Evolutionary conservation across 2,888 invertebrate genomes (phyloP).

Genomic region (Operophtera brumata): DNA sequence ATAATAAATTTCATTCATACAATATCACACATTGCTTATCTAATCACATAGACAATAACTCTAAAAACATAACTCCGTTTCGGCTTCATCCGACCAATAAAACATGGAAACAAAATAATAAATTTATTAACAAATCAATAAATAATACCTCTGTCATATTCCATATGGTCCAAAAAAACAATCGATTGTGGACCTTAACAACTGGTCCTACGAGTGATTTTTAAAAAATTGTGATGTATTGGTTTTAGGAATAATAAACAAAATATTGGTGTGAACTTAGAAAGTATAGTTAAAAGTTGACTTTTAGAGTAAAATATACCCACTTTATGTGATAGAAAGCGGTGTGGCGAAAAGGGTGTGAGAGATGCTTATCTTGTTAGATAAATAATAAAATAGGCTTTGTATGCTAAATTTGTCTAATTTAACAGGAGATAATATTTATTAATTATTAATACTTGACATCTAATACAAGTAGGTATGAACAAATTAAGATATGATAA

Average conservation of each 20-base stretch:
- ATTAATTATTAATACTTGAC: too few relatives aligned
- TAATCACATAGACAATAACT: slow-evolving; percentile 50
- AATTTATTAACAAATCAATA: slow-evolving; percentile 75
- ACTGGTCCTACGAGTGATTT: slow-evolving; percentile 5
- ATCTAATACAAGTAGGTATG: too few relatives aligned
- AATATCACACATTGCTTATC: slow-evolving; percentile 46
- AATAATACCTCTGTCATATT: slow-evolving; percentile 49
- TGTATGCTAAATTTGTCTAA: not conserved
- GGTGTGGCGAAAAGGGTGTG: slow-evolving; percentile 21
- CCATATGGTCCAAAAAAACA: slow-evolving; percentile 9
- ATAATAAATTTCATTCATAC: slow-evolving; percentile 48
- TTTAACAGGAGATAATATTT: not conserved
- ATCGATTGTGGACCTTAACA: slow-evolving; percentile 32
- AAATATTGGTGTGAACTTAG: slow-evolving; percentile 65
- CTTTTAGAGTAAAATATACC: slow-evolving; percentile 19
- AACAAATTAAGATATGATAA: too few relatives aligned
- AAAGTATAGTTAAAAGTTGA: slow-evolving; percentile 44
- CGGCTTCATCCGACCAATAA: slow-evolving; percentile 57
- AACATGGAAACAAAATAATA: slow-evolving; percentile 59
- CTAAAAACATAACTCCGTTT: slow-evolving; percentile 35
- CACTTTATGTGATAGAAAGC: slow-evolving; percentile 20
- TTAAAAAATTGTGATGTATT: slow-evolving; percentile 27
- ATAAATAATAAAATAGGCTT: slow-evolving; percentile 13
- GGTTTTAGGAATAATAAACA: slow-evolving; percentile 41
- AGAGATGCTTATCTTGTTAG: slow-evolving; percentile 8